These are phyloP conservation scores for Pampusana beccarii DNA, from an alignment of 2,113 vertebrate genomes.

Conservation along the genomic window DNA sequence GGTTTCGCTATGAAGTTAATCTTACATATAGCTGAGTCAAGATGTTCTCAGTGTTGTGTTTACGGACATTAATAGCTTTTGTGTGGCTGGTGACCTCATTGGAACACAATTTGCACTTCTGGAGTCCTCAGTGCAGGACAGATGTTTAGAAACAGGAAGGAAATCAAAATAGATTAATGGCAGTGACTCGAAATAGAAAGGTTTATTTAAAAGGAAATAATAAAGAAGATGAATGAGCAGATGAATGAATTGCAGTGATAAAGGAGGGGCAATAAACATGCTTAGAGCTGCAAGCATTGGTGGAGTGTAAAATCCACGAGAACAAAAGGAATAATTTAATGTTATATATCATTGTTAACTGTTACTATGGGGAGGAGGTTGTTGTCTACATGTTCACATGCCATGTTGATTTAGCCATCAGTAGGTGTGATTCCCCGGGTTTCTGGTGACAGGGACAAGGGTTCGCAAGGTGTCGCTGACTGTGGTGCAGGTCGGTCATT, in stretches of 20 bases:
- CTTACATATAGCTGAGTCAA: not conserved
- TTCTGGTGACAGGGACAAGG: not conserved
- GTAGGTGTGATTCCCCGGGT: not conserved
- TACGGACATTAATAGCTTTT: not conserved
- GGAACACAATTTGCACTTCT: not conserved
- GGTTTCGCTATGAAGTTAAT: not conserved
- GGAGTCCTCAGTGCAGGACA: not conserved
- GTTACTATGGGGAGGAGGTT: not conserved
- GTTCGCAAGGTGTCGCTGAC: not conserved
- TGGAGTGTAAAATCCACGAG: not conserved
- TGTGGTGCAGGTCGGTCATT: not conserved
- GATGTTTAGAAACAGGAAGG: not conserved
- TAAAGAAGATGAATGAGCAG: not conserved
- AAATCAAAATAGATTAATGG: not conserved
- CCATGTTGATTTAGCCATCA: fast-evolving
- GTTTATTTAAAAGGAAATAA: not conserved
- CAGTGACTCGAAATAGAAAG: not conserved
- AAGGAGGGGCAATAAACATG: not conserved
- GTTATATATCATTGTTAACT: not conserved
- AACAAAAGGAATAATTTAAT: not conserved
- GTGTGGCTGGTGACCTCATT: not conserved
- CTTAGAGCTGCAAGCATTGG: not conserved
- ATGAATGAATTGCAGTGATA: not conserved
- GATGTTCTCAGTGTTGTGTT: not conserved
- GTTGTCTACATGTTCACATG: not conserved